A percentile compares a stretch with the other conserved stretches of the same genome.
Conservation (phyloP, 2,888 invertebrate genomes). For the Acronicta leporina region DNA sequence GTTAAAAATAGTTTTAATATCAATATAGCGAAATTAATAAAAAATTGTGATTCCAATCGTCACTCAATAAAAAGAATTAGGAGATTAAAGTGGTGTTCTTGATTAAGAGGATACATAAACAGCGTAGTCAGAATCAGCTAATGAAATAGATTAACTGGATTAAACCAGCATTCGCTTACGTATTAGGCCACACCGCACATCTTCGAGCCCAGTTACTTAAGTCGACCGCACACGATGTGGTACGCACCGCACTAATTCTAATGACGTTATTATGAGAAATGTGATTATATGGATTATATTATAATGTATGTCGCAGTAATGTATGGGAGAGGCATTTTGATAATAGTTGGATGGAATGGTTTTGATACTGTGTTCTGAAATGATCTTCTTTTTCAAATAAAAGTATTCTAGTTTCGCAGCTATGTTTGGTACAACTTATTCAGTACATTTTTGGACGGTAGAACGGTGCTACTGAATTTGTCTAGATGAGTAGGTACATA, state of each 20-base stretch:
- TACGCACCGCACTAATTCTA: constrained; percentile 84
- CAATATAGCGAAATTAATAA: no score
- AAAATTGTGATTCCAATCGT: no score
- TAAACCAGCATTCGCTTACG: not conserved
- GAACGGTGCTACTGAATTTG: no score
- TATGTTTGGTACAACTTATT: no score
- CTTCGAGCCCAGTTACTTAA: constrained; percentile 55
- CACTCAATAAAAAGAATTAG: no score
- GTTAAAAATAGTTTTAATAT: no score
- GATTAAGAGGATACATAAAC: not conserved
- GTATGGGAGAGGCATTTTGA: constrained; percentile 80
- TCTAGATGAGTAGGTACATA: no score
- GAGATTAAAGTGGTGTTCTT: no score
- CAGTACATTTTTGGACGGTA: no score
- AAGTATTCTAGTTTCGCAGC: no score
- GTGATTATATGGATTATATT: constrained; percentile 86
- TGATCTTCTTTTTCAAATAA: not conserved
- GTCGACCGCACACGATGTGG: constrained; percentile 81
- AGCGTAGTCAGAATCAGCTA: not conserved
- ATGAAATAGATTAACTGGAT: no score
- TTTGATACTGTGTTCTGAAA: constrained; percentile 40
- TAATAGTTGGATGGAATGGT: constrained; percentile 30
- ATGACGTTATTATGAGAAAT: constrained; percentile 88
- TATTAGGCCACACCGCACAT: constrained; percentile 21
- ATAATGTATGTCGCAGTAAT: constrained; percentile 86